phyloP scores from a whole-genome alignment of 2,888 invertebrate species.

The Lamellibrachia columna region DNA sequence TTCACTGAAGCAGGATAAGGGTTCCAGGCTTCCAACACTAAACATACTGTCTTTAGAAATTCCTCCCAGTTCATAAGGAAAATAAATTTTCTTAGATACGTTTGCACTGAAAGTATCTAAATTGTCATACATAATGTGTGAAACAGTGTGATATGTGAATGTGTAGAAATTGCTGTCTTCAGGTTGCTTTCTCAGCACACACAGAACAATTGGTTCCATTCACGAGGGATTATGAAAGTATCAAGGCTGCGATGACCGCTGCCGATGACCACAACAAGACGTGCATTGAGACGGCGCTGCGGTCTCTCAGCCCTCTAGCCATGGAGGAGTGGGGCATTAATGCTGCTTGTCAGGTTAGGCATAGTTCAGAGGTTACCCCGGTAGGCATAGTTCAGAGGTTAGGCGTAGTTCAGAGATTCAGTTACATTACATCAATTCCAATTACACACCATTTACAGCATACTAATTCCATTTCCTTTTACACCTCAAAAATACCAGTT shows the following conservation, averaged over 20 bases:
- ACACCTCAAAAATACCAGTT: too few relatives aligned
- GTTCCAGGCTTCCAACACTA: too few relatives aligned
- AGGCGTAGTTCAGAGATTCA: too few relatives aligned
- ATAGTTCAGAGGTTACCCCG: background rate
- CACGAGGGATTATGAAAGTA: slow-evolving; percentile 85
- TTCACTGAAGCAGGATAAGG: too few relatives aligned
- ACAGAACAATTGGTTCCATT: slow-evolving; percentile 76
- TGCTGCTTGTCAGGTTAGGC: slow-evolving; percentile 80
- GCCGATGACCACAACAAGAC: slow-evolving; percentile 86
- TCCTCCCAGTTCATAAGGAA: too few relatives aligned
- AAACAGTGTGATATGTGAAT: background rate
- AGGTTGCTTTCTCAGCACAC: slow-evolving; percentile 66
- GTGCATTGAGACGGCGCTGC: slow-evolving; percentile 81
- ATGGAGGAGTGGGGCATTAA: slow-evolving; percentile 87
- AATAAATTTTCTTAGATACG: too few relatives aligned
- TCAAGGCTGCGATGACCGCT: slow-evolving; percentile 79
- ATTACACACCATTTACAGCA: too few relatives aligned
- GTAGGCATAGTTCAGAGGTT: background rate
- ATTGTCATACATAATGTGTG: background rate
- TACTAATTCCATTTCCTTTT: too few relatives aligned
- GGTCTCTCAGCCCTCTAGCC: slow-evolving; percentile 81
- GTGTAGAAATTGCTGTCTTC: slow-evolving; percentile 44
- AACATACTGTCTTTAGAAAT: too few relatives aligned
- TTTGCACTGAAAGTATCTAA: background rate
- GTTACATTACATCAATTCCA: too few relatives aligned